These are phyloP conservation scores for Ricordea florida DNA, from an alignment of 92 coral and sea anemone genomes.

Conservation along the genomic window DNA sequence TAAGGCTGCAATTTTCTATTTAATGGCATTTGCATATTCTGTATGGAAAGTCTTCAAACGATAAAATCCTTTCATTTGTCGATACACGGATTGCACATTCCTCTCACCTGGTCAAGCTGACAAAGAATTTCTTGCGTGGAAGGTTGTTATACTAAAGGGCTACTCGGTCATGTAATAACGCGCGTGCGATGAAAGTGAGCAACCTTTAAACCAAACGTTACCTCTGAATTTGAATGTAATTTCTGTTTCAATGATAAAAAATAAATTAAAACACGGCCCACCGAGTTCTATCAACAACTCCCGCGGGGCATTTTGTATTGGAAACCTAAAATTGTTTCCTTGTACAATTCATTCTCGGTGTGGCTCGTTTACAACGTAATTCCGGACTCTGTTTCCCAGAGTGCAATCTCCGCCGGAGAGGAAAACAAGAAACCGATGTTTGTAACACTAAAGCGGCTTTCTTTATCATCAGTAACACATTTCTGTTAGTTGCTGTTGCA, in stretches of 20 bases:
- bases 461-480: not conserved
- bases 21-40: constrained; percentile 4
- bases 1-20: constrained; percentile 9
- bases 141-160: too few species aligned
- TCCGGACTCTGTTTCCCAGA: constrained; percentile 15
- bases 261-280: constrained; percentile 9
- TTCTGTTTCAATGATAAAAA: not conserved
- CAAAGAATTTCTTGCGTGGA: too few species aligned
- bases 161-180: too few species aligned
- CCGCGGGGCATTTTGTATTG: constrained; percentile 26
- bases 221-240: too few species aligned
- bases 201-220: too few species aligned
- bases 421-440: not conserved
- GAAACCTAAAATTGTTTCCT: too few species aligned
- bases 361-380: not conserved
- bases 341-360: not conserved
- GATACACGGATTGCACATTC: not conserved
- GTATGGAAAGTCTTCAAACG: not conserved
- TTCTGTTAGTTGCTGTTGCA: too few species aligned
- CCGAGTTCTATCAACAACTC: not conserved
- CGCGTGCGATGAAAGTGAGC: too few species aligned
- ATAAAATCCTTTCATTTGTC: not conserved
- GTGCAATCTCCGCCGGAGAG: not conserved
- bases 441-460: not conserved
- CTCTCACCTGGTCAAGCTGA: constrained; percentile 21